Conservation (phyloP, 2,797 vertebrate genomes). For the Crenichthys baileyi region DNA sequence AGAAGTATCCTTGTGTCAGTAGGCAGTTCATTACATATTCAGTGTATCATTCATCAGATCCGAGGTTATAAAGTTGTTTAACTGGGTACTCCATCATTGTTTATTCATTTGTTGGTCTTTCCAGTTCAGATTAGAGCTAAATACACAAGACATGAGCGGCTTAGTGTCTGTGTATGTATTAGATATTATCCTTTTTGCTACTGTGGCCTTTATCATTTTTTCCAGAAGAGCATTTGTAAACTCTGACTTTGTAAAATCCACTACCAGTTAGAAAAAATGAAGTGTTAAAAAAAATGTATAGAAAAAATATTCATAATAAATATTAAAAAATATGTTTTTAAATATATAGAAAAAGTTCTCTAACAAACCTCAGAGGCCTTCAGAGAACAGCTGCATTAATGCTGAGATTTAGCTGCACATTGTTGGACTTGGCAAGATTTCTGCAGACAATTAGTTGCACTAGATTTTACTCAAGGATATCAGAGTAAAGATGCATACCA, state of each 20-base stretch:
- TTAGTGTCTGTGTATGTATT: slow-evolving; percentile 54
- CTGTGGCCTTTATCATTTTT: slow-evolving; percentile 42
- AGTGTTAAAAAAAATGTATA: background rate
- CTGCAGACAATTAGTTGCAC: background rate
- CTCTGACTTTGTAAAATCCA: slow-evolving; percentile 36
- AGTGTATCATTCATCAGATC: slow-evolving; percentile 21
- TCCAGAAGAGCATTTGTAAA: slow-evolving; percentile 50
- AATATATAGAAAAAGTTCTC: background rate
- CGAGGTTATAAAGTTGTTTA: slow-evolving; percentile 37
- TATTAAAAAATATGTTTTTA: background rate
- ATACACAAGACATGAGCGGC: slow-evolving; percentile 50
- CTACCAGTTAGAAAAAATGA: background rate
- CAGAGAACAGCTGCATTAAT: background rate
- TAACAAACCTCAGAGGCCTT: background rate
- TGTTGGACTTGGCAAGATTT: background rate
- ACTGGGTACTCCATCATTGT: slow-evolving; percentile 41
- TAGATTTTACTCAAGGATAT: background rate
- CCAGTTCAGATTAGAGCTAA: slow-evolving; percentile 53
- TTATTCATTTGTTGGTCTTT: slow-evolving; percentile 67
- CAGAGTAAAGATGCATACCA: background rate
- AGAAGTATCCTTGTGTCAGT: background rate
- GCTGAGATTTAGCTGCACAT: background rate
- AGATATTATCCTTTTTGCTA: slow-evolving; percentile 29
- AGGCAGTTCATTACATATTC: slow-evolving; percentile 24
- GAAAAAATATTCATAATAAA: background rate